Conservation (phyloP, 2,113 vertebrate genomes). For the Phaethon lepturus region DNA sequence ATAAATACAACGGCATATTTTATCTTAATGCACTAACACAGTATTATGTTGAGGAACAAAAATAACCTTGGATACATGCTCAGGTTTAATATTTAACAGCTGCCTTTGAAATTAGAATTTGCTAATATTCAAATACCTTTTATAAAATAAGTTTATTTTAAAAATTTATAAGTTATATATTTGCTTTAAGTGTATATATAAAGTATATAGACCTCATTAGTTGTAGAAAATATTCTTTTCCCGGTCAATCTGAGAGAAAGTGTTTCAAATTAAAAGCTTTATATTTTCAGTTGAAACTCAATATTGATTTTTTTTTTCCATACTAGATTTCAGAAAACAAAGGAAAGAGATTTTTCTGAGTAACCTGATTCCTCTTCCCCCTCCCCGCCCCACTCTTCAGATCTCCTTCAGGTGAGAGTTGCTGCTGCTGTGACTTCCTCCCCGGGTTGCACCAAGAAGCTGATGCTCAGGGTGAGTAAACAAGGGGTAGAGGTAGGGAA, state of each 20-base stretch:
- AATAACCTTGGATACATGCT: not conserved
- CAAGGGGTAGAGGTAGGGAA: not conserved
- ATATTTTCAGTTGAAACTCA: not conserved
- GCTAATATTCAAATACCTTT: not conserved
- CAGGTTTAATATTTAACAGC: not conserved
- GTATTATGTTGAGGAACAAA: not conserved
- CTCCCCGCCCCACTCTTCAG: rapidly evolving
- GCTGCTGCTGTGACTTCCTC: not conserved
- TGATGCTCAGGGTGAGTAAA: not conserved
- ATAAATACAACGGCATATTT: not conserved
- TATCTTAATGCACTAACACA: not conserved
- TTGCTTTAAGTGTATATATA: not conserved
- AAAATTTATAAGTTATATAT: not conserved
- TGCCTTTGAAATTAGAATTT: not conserved
- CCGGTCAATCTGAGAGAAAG: not conserved
- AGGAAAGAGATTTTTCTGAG: not conserved
- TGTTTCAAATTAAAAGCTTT: not conserved
- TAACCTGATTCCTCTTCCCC: not conserved
- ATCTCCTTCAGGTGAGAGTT: not conserved
- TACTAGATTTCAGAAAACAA: not conserved
- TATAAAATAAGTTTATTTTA: not conserved
- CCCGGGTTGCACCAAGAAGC: not conserved
- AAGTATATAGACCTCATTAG: not conserved
- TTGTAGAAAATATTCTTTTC: not conserved
- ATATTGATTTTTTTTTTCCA: not conserved